Conservation (phyloP, 2,113 vertebrate species). For the Stictonetta naevosa region DNA sequence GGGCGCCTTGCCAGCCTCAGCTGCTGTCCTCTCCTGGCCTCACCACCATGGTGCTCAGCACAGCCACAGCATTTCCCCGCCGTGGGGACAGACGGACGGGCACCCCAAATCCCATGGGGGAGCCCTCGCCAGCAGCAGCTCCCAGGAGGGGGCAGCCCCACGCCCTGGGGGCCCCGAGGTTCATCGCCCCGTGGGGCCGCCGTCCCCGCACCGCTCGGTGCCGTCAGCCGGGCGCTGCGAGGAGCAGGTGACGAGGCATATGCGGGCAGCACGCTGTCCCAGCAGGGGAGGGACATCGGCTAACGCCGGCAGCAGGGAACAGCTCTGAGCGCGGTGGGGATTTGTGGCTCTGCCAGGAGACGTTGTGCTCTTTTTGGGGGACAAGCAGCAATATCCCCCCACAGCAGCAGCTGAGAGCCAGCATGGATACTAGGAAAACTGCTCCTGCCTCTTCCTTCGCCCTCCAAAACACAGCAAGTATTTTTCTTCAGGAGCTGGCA, state of each 20-base stretch:
- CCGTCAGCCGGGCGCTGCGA: accelerated
- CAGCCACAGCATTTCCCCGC: not conserved
- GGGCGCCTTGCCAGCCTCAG: slow-evolving; percentile 44
- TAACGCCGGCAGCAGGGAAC: not conserved
- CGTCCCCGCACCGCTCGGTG: accelerated
- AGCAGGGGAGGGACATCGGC: not conserved
- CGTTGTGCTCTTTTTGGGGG: not conserved
- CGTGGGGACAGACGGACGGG: not conserved
- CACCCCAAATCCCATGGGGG: not conserved
- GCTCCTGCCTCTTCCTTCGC: not conserved
- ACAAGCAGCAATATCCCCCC: not conserved
- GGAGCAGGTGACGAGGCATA: slow-evolving; percentile 18
- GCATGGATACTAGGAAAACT: too few relatives aligned
- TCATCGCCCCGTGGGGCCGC: accelerated
- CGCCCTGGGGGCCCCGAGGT: not conserved
- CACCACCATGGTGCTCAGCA: accelerated
- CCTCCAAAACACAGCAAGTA: not conserved
- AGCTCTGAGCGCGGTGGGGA: not conserved
- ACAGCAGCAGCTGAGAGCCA: not conserved
- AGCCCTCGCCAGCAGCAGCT: not conserved
- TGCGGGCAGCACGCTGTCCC: slow-evolving; percentile 44
- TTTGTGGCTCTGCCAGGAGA: not conserved
- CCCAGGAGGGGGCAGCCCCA: not conserved
- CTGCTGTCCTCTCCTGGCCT: slow-evolving; percentile 42
- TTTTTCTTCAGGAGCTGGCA: not conserved